Evolutionary conservation across 2,113 vertebrate species (phyloP), one percentile per base, ranked within the genome.

Genomic region (Neolamprologus falcicula): DNA sequence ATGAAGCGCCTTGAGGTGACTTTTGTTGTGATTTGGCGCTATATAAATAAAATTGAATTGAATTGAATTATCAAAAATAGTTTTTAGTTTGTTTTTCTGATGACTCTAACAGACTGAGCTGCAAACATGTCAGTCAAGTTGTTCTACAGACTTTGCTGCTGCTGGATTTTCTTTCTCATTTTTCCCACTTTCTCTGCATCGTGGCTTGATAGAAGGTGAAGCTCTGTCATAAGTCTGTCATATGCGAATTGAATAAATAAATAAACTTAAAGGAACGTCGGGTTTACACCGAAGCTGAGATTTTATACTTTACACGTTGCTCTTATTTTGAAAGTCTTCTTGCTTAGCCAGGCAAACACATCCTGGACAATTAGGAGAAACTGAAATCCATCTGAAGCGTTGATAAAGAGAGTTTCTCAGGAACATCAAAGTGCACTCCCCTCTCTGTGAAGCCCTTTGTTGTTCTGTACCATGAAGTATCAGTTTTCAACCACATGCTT

Each of bases 361-460:
- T 47, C 40, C 68, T 16, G 40, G 24, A 17, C 21, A 45, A 45
- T 4, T 24, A n/a, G 66, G 9, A 26, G 9, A 47, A 47, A 47
- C 40, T 76, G 40, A 47, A 76, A 76, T 47, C 14, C 1, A 47
- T 0, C 24, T 76, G 14, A 76, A 47, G 71, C 14, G 21, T 19
- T 47, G 42, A 76, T 47, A 26, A 17, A 17, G 40, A 45, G 12
- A 17, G 42, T 76, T 28, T 76, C 35, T 68, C 19, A 9, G 63
- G 63, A 42, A 24, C 63, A 40, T 13, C 40, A 28, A 76, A 45
- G 0, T 3, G 40, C n/a, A 14, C n/a, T 6, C n/a, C 0, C 0
- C 66, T 21, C 21, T 26, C 40, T 1, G 68, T 76, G 68, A 47
- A 26, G 24, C 21, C 21, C 4, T 76, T 76, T 76, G 68, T 76